A percentile compares a stretch with the other conserved stretches of the same genome.
Evolutionary conservation across 2,888 invertebrate genomes (phyloP).

Genomic region (Callinectes sapidus): DNA sequence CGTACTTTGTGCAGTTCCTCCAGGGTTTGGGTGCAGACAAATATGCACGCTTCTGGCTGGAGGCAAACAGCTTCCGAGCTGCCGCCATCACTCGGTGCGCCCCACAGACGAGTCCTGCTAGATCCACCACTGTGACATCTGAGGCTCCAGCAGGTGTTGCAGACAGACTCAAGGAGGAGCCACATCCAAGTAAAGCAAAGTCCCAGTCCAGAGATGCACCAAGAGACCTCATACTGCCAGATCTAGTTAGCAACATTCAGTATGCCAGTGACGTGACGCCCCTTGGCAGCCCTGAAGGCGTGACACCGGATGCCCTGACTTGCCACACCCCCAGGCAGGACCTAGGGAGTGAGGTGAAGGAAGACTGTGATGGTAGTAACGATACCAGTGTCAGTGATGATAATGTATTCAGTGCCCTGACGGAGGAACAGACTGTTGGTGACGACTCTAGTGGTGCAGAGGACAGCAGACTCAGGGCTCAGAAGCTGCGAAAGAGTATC

Average conservation of each 20-base stretch:
- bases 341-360: not conserved
- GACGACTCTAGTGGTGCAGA: not conserved
- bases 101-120: not conserved
- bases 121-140: not conserved
- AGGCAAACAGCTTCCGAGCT: conserved; percentile 77
- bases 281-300: conserved; percentile 58
- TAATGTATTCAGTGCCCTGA: not conserved
- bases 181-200: conserved; percentile 19
- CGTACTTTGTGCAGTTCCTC: conserved; percentile 78
- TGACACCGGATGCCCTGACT: conserved; percentile 34
- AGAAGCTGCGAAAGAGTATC: conserved; percentile 48
- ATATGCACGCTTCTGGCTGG: conserved; percentile 77
- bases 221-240: conserved; percentile 56
- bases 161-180: conserved; percentile 31
- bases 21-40: conserved; percentile 75
- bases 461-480: not conserved
- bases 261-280: conserved; percentile 63
- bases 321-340: conserved; percentile 36
- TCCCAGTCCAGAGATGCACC: not conserved
- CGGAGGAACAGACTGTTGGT: not conserved
- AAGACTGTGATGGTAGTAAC: not conserved
- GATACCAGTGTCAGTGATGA: not conserved
- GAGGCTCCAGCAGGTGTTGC: not conserved
- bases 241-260: conserved; percentile 67
- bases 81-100: conserved; percentile 31